Base-by-base conservation (phyloP, 2,113 vertebrate species). In the Nerophis ophidion region DNA sequence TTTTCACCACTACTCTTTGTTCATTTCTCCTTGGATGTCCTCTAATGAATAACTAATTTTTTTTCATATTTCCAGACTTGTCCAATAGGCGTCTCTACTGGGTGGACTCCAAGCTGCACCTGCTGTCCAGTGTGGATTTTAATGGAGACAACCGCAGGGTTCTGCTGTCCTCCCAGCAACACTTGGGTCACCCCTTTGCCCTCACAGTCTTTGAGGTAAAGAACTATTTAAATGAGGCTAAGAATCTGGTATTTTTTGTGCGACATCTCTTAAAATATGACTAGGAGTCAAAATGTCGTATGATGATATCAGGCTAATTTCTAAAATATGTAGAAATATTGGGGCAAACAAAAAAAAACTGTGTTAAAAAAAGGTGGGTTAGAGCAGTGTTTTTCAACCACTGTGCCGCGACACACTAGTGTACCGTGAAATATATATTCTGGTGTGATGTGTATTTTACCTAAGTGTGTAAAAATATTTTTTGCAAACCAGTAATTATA, bases 31-130 rank as follows among this genome's bases (percentile, higher is more conserved):
- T 47, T 66, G 50, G n/a, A 52, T 62, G 58, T 6, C 15, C n/a
- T 14, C 35, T 12, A 34, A 60, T 44, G 11, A 44, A 44, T 44
- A 40, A 36, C 47, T 67, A 57, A 38, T 53, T 48, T 19, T 57
- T n/a, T 45, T 73, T 66, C 81, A 77, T 67, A 52, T 58, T 70
- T 52, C 63, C 88, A 99, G 97, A 99, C 87, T 83, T 99, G 84
- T 89, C 94, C 80, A 96, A 89, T 85, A 91, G 93, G 68, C 94
- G 95, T 75, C 86, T 99, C 11, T 99, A 99, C 81, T 99, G 97
- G 97, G 95, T 99, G 48, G 97, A 99, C 86, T 98, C 97, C 71
- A 99, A 99, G 84, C 84, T 98, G 72, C 96, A 99, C 83, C 88
- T 93, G 17, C 92, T 99, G 60, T 98, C 95, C 79, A 97, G 95